Conservation (phyloP, 2,113 vertebrate species). For the Arothron firmamentum region DNA sequence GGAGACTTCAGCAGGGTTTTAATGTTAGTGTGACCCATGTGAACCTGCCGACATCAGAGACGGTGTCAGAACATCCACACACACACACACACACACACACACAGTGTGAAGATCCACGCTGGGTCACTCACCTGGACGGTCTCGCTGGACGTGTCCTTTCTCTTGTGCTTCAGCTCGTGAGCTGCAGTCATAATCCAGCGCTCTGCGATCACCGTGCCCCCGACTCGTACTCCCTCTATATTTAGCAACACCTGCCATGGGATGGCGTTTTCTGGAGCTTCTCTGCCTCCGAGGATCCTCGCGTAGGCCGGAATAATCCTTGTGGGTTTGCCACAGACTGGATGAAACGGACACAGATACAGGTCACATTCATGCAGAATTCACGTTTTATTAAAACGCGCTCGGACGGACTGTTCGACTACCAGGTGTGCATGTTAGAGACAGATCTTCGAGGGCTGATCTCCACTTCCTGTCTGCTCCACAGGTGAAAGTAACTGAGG, state of each 20-base stretch:
- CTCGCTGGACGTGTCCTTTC: rapidly evolving
- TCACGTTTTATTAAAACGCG: no score
- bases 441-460: background rate
- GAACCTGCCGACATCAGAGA: slow-evolving; percentile 36
- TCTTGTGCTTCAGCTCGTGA: background rate
- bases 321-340: slow-evolving; percentile 64
- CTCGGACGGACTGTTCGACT: background rate
- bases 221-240: rapidly evolving
- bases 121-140: slow-evolving; percentile 20
- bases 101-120: no score
- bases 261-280: slow-evolving; percentile 27
- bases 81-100: no score
- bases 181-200: slow-evolving; percentile 72
- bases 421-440: slow-evolving; percentile 23
- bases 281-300: slow-evolving; percentile 55
- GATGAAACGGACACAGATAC: background rate
- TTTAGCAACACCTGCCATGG: slow-evolving; percentile 70
- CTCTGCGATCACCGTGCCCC: slow-evolving; percentile 66
- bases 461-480: slow-evolving; percentile 29
- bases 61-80: no score
- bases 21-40: slow-evolving; percentile 38
- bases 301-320: background rate
- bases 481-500: slow-evolving; percentile 15
- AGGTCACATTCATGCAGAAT: background rate
- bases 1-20: rapidly evolving